phyloP scores from a whole-genome alignment of 2,113 vertebrate species.

The Tenrec ecaudatus region DNA sequence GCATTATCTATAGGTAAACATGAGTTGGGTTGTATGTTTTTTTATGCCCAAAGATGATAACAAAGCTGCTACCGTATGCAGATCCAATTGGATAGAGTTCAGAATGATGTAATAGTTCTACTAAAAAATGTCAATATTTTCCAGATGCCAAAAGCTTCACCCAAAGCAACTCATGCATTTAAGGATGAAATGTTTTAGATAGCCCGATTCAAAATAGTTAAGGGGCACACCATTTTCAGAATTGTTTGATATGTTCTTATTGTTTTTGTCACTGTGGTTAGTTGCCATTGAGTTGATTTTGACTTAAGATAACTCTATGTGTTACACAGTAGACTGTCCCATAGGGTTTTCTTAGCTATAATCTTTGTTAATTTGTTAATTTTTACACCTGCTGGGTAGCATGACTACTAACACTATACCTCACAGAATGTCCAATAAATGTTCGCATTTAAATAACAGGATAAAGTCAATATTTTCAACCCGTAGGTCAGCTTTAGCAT shows the following conservation, averaged over 20 bases:
- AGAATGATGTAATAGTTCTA: background rate
- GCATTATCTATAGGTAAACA: slow-evolving; percentile 3
- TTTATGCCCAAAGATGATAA: slow-evolving; percentile 11
- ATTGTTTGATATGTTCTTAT: background rate
- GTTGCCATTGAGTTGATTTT: background rate
- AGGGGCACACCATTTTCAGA: background rate
- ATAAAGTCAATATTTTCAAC: slow-evolving; percentile 74
- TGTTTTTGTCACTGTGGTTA: background rate
- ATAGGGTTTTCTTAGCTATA: background rate
- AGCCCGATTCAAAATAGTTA: slow-evolving; percentile 32
- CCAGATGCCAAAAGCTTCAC: background rate
- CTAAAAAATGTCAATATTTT: background rate
- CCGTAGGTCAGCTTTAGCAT: slow-evolving; percentile 71
- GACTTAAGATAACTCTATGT: background rate
- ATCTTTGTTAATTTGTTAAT: slow-evolving; percentile 81
- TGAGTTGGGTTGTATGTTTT: background rate
- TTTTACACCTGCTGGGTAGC: slow-evolving; percentile 80
- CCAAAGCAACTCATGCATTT: background rate
- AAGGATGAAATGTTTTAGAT: slow-evolving; percentile 5
- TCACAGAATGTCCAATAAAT: slow-evolving; percentile 86
- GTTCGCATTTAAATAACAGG: slow-evolving; percentile 87
- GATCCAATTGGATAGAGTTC: background rate
- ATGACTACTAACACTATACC: slow-evolving; percentile 85
- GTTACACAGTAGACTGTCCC: background rate
- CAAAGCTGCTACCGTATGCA: slow-evolving; percentile 34